phyloP scores from a whole-genome alignment of 2,113 vertebrate species.

The Oryzias curvinotus region DNA sequence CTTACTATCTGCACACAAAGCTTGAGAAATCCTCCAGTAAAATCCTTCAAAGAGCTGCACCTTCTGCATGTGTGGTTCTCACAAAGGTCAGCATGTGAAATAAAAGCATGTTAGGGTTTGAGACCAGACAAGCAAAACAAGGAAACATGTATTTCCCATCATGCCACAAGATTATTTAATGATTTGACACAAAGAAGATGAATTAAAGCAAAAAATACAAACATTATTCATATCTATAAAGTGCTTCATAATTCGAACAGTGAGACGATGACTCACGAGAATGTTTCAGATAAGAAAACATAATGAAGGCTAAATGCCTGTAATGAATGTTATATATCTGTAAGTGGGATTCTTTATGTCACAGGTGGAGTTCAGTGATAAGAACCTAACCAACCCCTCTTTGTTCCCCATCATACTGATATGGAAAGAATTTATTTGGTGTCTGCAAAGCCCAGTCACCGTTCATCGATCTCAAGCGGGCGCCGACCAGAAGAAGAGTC shows the following conservation, averaged over 20 bases:
- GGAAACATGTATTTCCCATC: constrained; percentile 9
- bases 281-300: background rate
- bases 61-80: constrained; percentile 44
- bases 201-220: too few relatives aligned
- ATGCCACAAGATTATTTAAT: too few relatives aligned
- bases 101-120: background rate
- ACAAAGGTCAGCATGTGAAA: constrained; percentile 44
- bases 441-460: background rate
- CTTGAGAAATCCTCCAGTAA: background rate
- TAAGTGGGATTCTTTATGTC: background rate
- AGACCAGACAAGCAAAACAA: constrained; percentile 45
- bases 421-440: constrained; percentile 48
- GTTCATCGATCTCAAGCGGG: constrained; percentile 14
- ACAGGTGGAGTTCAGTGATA: constrained; percentile 27
- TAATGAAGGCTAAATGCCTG: background rate
- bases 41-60: constrained; percentile 7
- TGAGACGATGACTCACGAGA: background rate
- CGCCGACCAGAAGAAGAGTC: background rate
- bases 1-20: constrained; percentile 5
- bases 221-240: too few relatives aligned
- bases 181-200: too few relatives aligned
- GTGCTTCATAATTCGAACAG: too few relatives aligned
- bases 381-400: constrained; percentile 31
- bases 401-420: constrained; percentile 44
- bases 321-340: background rate